Conservation (phyloP, 2,797 vertebrate species). For the Discoglossus pictus region DNA sequence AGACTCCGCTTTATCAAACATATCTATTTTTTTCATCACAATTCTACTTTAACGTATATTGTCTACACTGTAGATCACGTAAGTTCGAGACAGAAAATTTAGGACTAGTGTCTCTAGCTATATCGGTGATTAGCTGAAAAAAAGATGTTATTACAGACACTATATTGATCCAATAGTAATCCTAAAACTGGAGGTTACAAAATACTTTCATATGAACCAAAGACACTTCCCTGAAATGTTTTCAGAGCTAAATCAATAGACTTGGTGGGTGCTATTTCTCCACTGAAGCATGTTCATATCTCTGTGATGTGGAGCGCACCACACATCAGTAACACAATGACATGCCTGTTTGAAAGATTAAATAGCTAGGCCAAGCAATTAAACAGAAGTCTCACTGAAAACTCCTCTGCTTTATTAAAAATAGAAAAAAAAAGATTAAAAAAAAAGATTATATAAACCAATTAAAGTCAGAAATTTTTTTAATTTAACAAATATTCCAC, state of each 20-base stretch:
- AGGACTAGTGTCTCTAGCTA: too few relatives aligned
- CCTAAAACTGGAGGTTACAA: conserved; percentile 20
- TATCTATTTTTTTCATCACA: too few relatives aligned
- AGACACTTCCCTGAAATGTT: conserved; percentile 18
- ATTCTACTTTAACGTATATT: too few relatives aligned
- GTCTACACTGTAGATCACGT: too few relatives aligned
- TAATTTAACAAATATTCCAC: too few relatives aligned
- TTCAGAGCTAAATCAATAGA: conserved; percentile 35
- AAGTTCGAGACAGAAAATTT: too few relatives aligned
- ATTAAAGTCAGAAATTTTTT: too few relatives aligned
- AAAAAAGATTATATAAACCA: background rate
- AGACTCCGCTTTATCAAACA: too few relatives aligned
- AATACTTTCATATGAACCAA: conserved; percentile 21
- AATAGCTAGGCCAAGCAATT: conserved; percentile 14
- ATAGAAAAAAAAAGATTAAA: background rate
- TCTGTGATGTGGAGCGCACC: background rate
- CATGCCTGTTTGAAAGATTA: conserved; percentile 34
- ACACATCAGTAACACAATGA: conserved; percentile 21
- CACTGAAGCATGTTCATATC: conserved; percentile 21
- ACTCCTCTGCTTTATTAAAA: background rate
- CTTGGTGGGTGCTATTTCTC: conserved; percentile 16
- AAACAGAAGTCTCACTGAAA: background rate
- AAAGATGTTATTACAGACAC: background rate
- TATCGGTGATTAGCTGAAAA: too few relatives aligned
- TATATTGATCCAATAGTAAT: conserved; percentile 27